Percentiles rank a stretch among this genome's conserved stretches.
These are phyloP conservation scores for Peromyscus nudipes DNA, from an alignment of 2,797 vertebrate species.

Conservation along the genomic window DNA sequence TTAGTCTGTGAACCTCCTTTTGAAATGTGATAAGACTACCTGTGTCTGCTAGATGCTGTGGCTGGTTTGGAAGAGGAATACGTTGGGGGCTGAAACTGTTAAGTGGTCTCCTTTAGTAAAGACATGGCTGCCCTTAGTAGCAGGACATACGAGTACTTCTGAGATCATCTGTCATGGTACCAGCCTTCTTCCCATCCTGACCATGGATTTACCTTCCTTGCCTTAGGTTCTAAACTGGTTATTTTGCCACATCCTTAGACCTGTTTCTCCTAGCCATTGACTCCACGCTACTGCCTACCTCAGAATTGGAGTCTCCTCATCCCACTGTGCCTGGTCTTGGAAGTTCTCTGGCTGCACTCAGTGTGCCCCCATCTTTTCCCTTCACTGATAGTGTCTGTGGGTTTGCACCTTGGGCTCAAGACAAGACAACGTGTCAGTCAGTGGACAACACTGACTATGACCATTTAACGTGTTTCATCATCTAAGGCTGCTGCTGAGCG, in stretches of 20 bases:
- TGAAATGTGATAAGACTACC: neutral
- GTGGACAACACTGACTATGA: neutral
- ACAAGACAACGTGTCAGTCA: neutral
- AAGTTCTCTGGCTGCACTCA: neutral
- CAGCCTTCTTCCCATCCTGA: neutral
- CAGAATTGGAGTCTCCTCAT: neutral
- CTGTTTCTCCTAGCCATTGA: neutral
- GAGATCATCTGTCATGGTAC: neutral
- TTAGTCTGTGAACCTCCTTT: neutral
- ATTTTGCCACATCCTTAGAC: neutral
- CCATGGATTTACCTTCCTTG: neutral
- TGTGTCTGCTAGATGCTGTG: neutral
- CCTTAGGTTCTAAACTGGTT: neutral
- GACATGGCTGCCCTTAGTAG: neutral
- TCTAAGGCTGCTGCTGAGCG: neutral
- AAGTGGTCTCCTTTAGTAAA: neutral
- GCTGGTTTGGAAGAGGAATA: neutral
- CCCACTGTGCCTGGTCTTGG: neutral
- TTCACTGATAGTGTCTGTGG: neutral
- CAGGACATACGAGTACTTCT: no score
- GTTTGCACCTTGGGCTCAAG: neutral
- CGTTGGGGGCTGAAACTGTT: neutral
- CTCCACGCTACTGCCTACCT: neutral
- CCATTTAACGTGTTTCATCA: no score
- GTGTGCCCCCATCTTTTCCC: neutral